Conservation (phyloP, 2,888 invertebrate genomes). For the Stenodera caucasica region DNA sequence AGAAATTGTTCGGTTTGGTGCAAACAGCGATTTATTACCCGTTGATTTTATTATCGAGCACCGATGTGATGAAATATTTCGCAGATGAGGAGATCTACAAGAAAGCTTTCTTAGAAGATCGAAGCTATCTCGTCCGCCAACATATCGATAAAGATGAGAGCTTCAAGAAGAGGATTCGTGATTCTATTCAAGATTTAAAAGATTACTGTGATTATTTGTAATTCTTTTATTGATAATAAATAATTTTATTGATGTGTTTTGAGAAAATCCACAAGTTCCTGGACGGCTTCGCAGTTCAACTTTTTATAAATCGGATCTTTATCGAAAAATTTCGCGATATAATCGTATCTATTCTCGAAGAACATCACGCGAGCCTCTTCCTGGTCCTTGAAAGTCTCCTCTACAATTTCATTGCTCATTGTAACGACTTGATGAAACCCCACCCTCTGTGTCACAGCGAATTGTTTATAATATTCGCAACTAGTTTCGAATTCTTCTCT, state of each 20-base stretch:
- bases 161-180: slow-evolving; percentile 36
- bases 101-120: slow-evolving; percentile 41
- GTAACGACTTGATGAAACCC: slow-evolving; percentile 37
- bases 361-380: slow-evolving; percentile 26
- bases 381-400: slow-evolving; percentile 30
- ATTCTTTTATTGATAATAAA: slow-evolving; percentile 9
- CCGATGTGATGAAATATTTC: slow-evolving; percentile 37
- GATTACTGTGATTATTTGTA: slow-evolving; percentile 40
- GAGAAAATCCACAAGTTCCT: slow-evolving; percentile 32
- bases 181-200: slow-evolving; percentile 41
- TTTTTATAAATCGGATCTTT: slow-evolving; percentile 33
- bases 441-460: slow-evolving; percentile 35
- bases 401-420: slow-evolving; percentile 29
- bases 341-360: slow-evolving; percentile 33
- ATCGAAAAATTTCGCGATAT: slow-evolving; percentile 28
- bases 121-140: slow-evolving; percentile 39
- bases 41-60: slow-evolving; percentile 40
- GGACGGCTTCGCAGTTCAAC: slow-evolving; percentile 29
- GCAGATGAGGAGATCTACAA: slow-evolving; percentile 35
- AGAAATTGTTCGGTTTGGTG: slow-evolving; percentile 45
- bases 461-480: slow-evolving; percentile 35
- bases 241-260: slow-evolving; percentile 3
- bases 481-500: slow-evolving; percentile 35
- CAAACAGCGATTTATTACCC: slow-evolving; percentile 45
- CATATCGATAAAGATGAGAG: slow-evolving; percentile 38